A percentile compares a stretch with the other conserved stretches of the same genome.
Conservation (phyloP, 2,888 invertebrate species). For the Nowickia ferox region DNA sequence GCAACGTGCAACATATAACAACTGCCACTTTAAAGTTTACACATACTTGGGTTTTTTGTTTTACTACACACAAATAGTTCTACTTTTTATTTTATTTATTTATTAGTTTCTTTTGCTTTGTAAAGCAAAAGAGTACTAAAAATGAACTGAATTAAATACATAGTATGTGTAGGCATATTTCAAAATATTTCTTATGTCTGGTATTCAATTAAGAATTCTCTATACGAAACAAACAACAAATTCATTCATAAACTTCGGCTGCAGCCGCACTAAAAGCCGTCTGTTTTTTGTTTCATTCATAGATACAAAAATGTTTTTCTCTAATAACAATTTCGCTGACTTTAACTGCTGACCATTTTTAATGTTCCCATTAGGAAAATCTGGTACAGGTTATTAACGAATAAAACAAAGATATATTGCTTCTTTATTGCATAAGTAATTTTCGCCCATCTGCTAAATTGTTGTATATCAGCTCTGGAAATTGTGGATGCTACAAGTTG, state of each 20-base stretch:
- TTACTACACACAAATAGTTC: slow-evolving; percentile 36
- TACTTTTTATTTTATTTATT: neutral
- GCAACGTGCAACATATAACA: slow-evolving; percentile 51
- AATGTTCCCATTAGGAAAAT: neutral
- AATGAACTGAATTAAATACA: slow-evolving; percentile 30
- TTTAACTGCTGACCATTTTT: neutral
- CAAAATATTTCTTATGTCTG: slow-evolving; percentile 67
- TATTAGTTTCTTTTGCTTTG: neutral
- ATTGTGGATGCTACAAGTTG: too few relatives aligned
- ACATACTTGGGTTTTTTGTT: slow-evolving; percentile 2
- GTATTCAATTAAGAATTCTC: slow-evolving; percentile 66
- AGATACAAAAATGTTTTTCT: neutral
- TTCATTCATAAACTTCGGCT: slow-evolving; percentile 63
- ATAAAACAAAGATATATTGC: too few relatives aligned
- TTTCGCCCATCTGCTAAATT: too few relatives aligned
- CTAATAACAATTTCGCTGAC: neutral
- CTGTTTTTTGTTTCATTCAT: slow-evolving; percentile 24
- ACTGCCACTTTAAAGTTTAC: slow-evolving; percentile 50
- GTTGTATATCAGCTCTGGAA: too few relatives aligned
- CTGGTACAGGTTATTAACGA: too few relatives aligned
- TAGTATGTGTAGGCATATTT: slow-evolving; percentile 57
- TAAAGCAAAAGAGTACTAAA: slow-evolving; percentile 16
- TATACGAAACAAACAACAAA: slow-evolving; percentile 39
- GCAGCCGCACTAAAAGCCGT: neutral
- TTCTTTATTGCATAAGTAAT: too few relatives aligned